phyloP scores from a whole-genome alignment of 2,888 invertebrate species.

The Chrysotoxum bicinctum region DNA sequence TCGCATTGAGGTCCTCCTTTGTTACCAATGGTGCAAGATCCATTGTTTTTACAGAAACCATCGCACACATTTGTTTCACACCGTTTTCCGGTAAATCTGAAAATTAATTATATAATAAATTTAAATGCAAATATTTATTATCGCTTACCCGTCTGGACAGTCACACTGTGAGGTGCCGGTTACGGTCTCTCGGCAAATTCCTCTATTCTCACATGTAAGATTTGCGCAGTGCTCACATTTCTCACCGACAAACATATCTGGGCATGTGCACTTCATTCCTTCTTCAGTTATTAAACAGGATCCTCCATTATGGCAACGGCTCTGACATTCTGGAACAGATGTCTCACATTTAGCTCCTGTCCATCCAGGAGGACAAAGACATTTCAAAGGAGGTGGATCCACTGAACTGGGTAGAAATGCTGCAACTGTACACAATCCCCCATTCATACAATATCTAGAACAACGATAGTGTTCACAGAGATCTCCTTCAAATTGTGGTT shows the following conservation, averaged over 20 bases:
- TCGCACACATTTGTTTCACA: slow-evolving; percentile 85
- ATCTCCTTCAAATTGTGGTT: slow-evolving; percentile 85
- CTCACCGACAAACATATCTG: slow-evolving; percentile 82
- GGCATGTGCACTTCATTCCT: slow-evolving; percentile 83
- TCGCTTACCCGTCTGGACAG: slow-evolving; percentile 83
- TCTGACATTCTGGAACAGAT: slow-evolving; percentile 83
- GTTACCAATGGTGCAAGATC: slow-evolving; percentile 80
- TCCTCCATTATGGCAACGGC: slow-evolving; percentile 85
- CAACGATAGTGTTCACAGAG: slow-evolving; percentile 87
- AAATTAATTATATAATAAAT: background rate
- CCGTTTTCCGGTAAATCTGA: slow-evolving; percentile 82
- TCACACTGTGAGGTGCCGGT: slow-evolving; percentile 82
- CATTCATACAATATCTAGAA: slow-evolving; percentile 86
- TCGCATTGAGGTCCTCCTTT: slow-evolving; percentile 80
- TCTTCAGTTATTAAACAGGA: slow-evolving; percentile 82
- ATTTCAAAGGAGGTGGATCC: slow-evolving; percentile 81
- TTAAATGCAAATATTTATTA: background rate
- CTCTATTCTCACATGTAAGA: slow-evolving; percentile 85
- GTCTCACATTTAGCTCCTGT: slow-evolving; percentile 86
- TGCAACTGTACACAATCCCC: slow-evolving; percentile 83
- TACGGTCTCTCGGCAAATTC: slow-evolving; percentile 83
- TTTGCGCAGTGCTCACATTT: slow-evolving; percentile 85
- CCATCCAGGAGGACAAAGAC: slow-evolving; percentile 85
- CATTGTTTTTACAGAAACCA: slow-evolving; percentile 84
- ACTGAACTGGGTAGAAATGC: slow-evolving; percentile 77